These are phyloP conservation scores for Nycticryphes semicollaris DNA, from an alignment of 2,113 vertebrate species.

Conservation along the genomic window DNA sequence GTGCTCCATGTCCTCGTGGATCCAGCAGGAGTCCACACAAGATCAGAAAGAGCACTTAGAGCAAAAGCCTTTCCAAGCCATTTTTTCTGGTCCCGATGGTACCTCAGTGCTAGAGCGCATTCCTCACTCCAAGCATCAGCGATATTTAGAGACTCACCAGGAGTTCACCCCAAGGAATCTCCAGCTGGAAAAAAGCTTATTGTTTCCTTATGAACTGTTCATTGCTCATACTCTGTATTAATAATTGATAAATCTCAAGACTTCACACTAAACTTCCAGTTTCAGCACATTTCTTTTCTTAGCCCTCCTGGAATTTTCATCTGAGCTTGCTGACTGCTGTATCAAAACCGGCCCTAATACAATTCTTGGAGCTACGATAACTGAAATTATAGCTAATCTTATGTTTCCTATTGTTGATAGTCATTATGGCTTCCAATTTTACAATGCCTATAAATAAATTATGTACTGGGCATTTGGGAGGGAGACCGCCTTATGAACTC, in stretches of 20 bases:
- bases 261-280: background rate
- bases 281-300: background rate
- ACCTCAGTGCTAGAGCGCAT: background rate
- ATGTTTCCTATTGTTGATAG: background rate
- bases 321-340: background rate
- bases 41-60: background rate
- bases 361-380: background rate
- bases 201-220: constrained; percentile 4
- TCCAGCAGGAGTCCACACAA: background rate
- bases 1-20: background rate
- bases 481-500: background rate
- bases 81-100: background rate
- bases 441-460: background rate
- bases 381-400: background rate
- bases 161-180: background rate
- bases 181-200: background rate
- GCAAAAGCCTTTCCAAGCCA: background rate
- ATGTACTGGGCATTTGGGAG: background rate
- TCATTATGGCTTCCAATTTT: background rate
- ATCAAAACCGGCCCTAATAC: background rate
- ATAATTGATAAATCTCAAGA: constrained; percentile 6
- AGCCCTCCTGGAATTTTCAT: background rate
- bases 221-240: background rate
- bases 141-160: background rate
- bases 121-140: background rate